A percentile compares a stretch with the other conserved stretches of the same genome.
phyloP scores from a whole-genome alignment of 1,140 invertebrate species.

The Lycorma delicatula region DNA sequence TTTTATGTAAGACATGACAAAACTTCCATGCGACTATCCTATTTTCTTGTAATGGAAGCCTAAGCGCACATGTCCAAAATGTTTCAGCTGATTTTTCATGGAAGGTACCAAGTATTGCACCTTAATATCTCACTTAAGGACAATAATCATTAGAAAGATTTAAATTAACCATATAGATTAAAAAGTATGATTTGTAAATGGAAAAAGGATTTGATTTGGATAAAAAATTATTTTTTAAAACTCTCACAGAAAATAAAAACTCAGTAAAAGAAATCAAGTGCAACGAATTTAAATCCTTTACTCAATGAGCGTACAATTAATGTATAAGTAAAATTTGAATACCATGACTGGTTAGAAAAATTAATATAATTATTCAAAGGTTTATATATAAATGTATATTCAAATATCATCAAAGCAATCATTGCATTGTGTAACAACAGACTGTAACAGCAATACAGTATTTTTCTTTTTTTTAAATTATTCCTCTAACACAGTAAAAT shows the following conservation, averaged over 20 bases:
- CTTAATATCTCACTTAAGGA: constrained; percentile 41
- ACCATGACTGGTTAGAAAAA: too few relatives aligned
- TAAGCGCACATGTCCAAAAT: constrained; percentile 79
- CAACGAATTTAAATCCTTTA: not conserved
- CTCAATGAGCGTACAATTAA: not conserved
- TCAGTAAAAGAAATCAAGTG: not conserved
- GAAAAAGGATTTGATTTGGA: too few relatives aligned
- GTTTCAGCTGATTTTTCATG: constrained; percentile 80
- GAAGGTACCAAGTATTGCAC: constrained; percentile 91
- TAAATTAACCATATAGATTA: constrained; percentile 3
- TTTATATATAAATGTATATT: too few relatives aligned
- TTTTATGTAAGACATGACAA: constrained; percentile 93
- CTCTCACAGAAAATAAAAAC: not conserved
- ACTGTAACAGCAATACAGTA: too few relatives aligned
- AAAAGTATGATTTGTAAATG: not conserved
- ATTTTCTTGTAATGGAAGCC: constrained; percentile 81
- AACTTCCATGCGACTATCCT: constrained; percentile 98
- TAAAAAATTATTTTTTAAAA: not conserved
- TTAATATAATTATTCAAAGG: too few relatives aligned
- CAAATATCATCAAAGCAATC: too few relatives aligned
- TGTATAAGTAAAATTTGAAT: too few relatives aligned
- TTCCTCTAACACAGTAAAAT: too few relatives aligned
- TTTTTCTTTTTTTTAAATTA: too few relatives aligned
- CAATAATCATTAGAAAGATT: constrained; percentile 4
- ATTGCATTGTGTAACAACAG: too few relatives aligned